Evolutionary conservation across 2,113 vertebrate genomes (phyloP).

Genomic region (Promerops cafer): DNA sequence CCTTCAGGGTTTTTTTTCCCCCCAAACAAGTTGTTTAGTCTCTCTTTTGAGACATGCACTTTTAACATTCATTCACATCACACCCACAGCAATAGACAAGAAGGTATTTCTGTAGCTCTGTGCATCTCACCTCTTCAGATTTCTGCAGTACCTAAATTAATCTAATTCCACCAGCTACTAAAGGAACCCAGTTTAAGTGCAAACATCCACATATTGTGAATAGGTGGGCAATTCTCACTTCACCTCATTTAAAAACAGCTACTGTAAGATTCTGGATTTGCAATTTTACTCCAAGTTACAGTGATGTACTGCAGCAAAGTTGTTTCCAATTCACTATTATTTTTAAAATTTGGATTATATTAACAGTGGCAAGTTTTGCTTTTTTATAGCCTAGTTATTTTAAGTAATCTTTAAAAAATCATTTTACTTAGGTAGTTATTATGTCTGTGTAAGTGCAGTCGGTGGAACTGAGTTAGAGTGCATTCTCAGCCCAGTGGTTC

Average conservation of each 20-base stretch:
- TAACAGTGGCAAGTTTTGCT: background rate
- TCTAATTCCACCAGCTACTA: background rate
- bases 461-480: background rate
- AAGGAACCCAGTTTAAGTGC: background rate
- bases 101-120: background rate
- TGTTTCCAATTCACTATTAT: background rate
- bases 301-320: background rate
- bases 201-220: background rate
- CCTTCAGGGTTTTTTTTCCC: background rate
- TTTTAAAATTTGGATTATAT: background rate
- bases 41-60: background rate
- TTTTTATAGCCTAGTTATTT: background rate
- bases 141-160: background rate
- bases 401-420: background rate
- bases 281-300: background rate
- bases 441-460: background rate
- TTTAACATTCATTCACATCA: background rate
- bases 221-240: background rate
- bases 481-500: background rate
- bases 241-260: background rate
- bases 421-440: background rate
- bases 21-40: background rate
- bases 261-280: background rate
- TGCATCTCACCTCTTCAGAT: background rate
- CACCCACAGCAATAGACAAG: background rate